These are phyloP conservation scores for Hymenochirus boettgeri DNA, from an alignment of 2,113 vertebrate genomes.

Conservation along the genomic window DNA sequence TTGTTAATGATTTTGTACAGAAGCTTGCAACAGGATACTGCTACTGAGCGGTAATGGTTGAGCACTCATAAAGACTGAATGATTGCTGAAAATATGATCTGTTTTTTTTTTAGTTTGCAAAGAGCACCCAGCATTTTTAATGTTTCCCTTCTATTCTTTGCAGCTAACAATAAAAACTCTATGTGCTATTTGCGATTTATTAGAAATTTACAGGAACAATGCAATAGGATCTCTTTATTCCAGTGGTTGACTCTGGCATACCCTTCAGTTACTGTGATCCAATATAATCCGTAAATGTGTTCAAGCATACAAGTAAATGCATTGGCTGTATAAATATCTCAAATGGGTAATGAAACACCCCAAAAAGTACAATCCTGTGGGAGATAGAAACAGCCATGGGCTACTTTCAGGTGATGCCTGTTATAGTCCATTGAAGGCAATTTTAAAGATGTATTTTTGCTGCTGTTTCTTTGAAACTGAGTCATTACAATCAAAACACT, in stretches of 20 bases:
- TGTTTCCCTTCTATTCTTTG: constrained; percentile 36
- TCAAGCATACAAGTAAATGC: constrained; percentile 15
- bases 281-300: constrained; percentile 38
- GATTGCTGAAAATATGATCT: constrained; percentile 43
- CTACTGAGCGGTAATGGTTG: constrained; percentile 34
- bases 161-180: constrained; percentile 35
- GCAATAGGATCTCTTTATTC: constrained; percentile 38
- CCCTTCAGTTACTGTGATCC: constrained; percentile 29
- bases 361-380: too few relatives aligned
- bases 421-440: too few relatives aligned
- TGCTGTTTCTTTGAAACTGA: too few relatives aligned
- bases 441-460: too few relatives aligned
- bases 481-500: too few relatives aligned
- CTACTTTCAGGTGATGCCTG: too few relatives aligned
- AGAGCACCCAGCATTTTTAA: constrained; percentile 39
- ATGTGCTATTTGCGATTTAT: constrained; percentile 36
- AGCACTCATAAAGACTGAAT: constrained; percentile 41
- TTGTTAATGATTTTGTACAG: constrained; percentile 32
- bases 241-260: constrained; percentile 34
- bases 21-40: constrained; percentile 37
- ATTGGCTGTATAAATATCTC: constrained; percentile 17
- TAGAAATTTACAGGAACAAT: constrained; percentile 40
- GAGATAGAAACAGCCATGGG: too few relatives aligned
- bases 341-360: too few relatives aligned
- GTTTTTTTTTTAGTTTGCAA: constrained; percentile 37